Evolutionary conservation across 2,797 vertebrate genomes (phyloP).

Genomic region (Sebastes jordani): DNA sequence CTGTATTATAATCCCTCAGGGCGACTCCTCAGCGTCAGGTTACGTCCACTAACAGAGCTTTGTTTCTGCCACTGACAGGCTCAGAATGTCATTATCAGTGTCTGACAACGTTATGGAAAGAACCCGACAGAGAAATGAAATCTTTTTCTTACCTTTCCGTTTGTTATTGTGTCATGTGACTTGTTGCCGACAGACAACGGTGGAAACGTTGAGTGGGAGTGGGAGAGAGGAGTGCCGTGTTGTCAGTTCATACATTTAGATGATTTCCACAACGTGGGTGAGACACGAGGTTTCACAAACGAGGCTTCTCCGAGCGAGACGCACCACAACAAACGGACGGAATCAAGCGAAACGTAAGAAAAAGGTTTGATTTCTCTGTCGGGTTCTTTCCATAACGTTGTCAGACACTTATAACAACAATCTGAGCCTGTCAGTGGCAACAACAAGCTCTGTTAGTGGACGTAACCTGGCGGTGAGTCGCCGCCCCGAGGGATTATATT

Average conservation of each 20-base stretch:
- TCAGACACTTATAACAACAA: background rate
- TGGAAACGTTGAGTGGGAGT: background rate
- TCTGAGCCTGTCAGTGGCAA: background rate
- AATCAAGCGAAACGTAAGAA: too few species aligned
- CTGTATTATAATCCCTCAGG: too few species aligned
- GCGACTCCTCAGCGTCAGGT: rapidly evolving
- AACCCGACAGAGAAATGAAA: background rate
- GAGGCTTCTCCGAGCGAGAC: too few species aligned
- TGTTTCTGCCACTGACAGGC: background rate
- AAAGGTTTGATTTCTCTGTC: background rate
- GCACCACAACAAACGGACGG: too few species aligned
- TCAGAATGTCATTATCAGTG: background rate
- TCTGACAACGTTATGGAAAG: background rate
- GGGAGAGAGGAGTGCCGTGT: too few species aligned
- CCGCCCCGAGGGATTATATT: background rate
- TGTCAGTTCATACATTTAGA: too few species aligned
- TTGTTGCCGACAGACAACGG: background rate
- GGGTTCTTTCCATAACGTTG: background rate
- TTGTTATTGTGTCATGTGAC: too few species aligned
- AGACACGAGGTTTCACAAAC: too few species aligned
- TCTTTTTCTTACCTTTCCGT: background rate
- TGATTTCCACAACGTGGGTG: too few species aligned
- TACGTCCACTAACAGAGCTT: rapidly evolving
- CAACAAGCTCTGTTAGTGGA: background rate
- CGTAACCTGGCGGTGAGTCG: background rate